Conservation (phyloP, 2,888 invertebrate species). For the Argyresthia albistria region DNA sequence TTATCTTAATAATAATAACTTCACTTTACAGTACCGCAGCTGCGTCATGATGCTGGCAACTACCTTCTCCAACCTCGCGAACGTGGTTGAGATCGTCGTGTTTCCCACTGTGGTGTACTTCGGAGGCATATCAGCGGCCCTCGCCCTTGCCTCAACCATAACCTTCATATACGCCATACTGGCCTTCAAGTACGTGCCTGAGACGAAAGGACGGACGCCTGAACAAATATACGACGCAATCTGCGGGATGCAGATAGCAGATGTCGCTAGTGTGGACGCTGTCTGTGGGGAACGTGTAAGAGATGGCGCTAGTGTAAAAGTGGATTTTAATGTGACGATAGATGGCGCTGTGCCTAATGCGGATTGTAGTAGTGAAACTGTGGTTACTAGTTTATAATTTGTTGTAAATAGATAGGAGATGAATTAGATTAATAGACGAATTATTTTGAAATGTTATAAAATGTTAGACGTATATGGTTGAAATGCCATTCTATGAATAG, state of each 20-base stretch:
- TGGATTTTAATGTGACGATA: too few relatives aligned
- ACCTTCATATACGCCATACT: constrained; percentile 27
- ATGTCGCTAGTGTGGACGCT: constrained; percentile 10
- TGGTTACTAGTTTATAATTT: too few relatives aligned
- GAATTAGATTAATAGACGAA: too few relatives aligned
- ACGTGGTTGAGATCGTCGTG: constrained; percentile 31
- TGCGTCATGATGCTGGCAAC: constrained; percentile 35
- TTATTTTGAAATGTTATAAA: too few relatives aligned
- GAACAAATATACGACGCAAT: constrained; percentile 28
- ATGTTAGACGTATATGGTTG: too few relatives aligned
- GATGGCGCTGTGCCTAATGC: too few relatives aligned
- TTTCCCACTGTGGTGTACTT: constrained; percentile 26
- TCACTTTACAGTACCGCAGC: constrained; percentile 31
- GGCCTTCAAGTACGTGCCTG: constrained; percentile 25
- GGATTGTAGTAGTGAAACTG: too few relatives aligned
- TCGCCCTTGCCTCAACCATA: constrained; percentile 26
- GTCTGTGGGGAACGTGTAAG: too few relatives aligned
- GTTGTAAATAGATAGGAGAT: too few relatives aligned
- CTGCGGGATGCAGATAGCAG: constrained; percentile 10
- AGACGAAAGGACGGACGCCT: constrained; percentile 26
- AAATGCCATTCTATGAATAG: too few relatives aligned
- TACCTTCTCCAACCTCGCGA: constrained; percentile 27
- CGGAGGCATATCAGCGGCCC: constrained; percentile 17
- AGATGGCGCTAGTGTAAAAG: too few relatives aligned
- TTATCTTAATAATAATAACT: too few relatives aligned